Percentiles rank a stretch among this genome's conserved stretches.
Conservation (phyloP, 2,888 invertebrate species). For the Dasysyrphus tricinctus region DNA sequence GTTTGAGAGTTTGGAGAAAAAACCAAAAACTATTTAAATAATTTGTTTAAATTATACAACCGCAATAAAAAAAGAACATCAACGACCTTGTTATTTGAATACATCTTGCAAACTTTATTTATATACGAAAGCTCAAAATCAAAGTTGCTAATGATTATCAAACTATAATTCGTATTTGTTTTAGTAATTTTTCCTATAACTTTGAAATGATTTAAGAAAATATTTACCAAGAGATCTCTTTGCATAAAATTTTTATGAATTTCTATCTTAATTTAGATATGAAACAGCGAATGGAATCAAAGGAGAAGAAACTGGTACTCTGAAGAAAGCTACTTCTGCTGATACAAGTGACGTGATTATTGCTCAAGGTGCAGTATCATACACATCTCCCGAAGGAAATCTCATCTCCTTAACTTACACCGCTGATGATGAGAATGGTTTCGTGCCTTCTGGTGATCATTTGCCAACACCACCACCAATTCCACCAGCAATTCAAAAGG, state of each 20-base stretch:
- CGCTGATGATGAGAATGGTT: constrained; percentile 89
- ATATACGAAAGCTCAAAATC: background rate
- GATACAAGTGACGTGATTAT: constrained; percentile 88
- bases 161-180: constrained; percentile 11
- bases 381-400: constrained; percentile 89
- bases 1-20: background rate
- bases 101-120: background rate
- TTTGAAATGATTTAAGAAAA: background rate
- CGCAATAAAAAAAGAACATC: background rate
- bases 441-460: constrained; percentile 86
- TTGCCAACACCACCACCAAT: constrained; percentile 91
- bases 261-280: constrained; percentile 85
- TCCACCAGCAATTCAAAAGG: constrained; percentile 90
- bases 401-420: constrained; percentile 88
- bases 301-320: constrained; percentile 90
- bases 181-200: background rate
- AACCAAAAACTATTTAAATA: background rate
- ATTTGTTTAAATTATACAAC: background rate
- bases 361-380: constrained; percentile 87
- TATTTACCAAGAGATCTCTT: background rate
- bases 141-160: background rate
- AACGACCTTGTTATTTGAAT: background rate
- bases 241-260: constrained; percentile 4
- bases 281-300: constrained; percentile 93
- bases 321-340: constrained; percentile 89